These are phyloP conservation scores for Cephalotes varians DNA, from an alignment of 2,888 invertebrate genomes.

Conservation along the genomic window DNA sequence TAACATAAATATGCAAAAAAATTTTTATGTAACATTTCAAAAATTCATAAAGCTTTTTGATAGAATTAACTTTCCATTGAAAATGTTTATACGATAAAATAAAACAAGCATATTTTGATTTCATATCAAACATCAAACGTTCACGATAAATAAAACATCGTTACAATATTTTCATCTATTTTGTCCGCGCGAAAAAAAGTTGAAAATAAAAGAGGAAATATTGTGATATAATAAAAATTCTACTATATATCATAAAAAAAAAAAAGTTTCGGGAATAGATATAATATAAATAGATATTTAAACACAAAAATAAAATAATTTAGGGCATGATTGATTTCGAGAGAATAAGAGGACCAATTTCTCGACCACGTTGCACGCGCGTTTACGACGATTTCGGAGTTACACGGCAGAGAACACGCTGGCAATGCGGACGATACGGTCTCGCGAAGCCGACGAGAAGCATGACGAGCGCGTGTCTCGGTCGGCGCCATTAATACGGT, in stretches of 20 bases:
- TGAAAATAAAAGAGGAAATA: background rate
- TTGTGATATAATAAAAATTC: slow-evolving; percentile 1
- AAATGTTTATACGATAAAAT: background rate
- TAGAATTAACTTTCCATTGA: background rate
- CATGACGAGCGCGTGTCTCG: background rate
- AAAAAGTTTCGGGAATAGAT: background rate
- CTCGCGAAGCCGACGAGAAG: background rate
- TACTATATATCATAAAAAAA: background rate
- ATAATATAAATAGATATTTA: too few relatives aligned
- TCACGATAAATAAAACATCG: background rate
- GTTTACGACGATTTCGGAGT: background rate
- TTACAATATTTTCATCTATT: background rate
- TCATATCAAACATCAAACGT: background rate
- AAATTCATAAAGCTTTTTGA: background rate
- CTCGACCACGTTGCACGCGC: background rate
- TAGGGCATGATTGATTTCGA: background rate
- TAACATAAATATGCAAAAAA: background rate
- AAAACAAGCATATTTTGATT: background rate
- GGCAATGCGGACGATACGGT: background rate
- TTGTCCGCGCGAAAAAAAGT: background rate
- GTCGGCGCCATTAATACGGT: slow-evolving; percentile 23
- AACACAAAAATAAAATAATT: background rate
- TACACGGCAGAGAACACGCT: background rate
- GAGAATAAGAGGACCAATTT: background rate
- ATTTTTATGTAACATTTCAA: too few relatives aligned